These are phyloP conservation scores for Cremastinae sp. DNA, from an alignment of 2,888 invertebrate species.

Conservation along the genomic window DNA sequence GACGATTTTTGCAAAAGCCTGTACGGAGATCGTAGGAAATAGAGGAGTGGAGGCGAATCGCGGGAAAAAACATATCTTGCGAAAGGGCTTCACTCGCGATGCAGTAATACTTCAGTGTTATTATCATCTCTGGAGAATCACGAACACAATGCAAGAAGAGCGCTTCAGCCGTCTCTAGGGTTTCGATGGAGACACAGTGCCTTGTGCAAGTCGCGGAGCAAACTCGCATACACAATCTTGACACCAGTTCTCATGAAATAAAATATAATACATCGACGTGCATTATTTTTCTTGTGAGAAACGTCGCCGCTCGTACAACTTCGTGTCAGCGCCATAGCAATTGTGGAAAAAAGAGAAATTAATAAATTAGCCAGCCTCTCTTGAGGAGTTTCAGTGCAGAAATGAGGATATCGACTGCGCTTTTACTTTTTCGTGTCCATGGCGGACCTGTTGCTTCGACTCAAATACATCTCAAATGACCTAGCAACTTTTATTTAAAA, in stretches of 20 bases:
- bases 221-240: conserved; percentile 29
- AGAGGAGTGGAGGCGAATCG: conserved; percentile 37
- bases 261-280: conserved; percentile 25
- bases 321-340: not conserved
- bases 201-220: conserved; percentile 39
- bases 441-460: conserved; percentile 43
- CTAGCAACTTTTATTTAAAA: conserved; percentile 33
- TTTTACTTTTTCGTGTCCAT: conserved; percentile 2
- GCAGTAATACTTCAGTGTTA: conserved; percentile 51
- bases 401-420: conserved; percentile 11
- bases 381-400: not conserved
- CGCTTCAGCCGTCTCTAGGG: conserved; percentile 9
- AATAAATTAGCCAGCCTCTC: too few relatives aligned
- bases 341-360: not conserved
- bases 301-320: conserved; percentile 13
- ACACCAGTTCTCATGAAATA: conserved; percentile 52
- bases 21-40: conserved; percentile 32
- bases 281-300: conserved; percentile 34
- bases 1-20: conserved; percentile 14
- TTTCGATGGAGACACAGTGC: conserved; percentile 22
- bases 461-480: conserved; percentile 28
- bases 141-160: conserved; percentile 50
- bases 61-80: conserved; percentile 41
- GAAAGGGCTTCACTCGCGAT: conserved; percentile 49
- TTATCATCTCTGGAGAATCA: conserved; percentile 52